Percentiles rank a stretch among this genome's conserved stretches.
These are phyloP conservation scores for Vulpes ferrilata DNA, from an alignment of 2,113 vertebrate species.

Conservation along the genomic window DNA sequence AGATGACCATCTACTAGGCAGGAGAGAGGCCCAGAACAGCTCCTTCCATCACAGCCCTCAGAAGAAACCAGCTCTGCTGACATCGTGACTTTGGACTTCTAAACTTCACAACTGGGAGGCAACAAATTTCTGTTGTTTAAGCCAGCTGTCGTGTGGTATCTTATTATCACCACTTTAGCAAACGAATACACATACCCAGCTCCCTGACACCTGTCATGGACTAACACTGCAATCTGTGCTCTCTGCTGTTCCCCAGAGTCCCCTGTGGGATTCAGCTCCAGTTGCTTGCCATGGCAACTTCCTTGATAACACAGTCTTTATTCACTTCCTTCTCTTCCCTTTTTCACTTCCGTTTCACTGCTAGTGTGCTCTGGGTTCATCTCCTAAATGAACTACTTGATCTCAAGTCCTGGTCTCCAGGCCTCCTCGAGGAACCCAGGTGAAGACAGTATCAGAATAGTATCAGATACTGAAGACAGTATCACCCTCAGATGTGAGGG, in stretches of 20 bases:
- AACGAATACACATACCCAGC: neutral
- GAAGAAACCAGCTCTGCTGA: neutral
- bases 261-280: neutral
- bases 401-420: neutral
- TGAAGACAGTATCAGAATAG: neutral
- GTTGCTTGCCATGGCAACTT: neutral
- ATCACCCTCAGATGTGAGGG: neutral
- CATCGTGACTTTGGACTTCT: neutral
- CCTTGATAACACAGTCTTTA: neutral
- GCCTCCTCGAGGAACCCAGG: neutral
- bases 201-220: neutral
- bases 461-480: neutral
- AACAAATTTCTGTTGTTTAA: neutral
- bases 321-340: neutral
- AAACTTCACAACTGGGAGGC: neutral
- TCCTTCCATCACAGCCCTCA: neutral
- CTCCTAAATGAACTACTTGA: neutral
- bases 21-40: neutral
- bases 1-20: neutral
- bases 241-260: neutral
- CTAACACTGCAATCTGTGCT: neutral
- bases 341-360: slow-evolving; percentile 22
- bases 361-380: neutral
- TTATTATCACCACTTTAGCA: neutral
- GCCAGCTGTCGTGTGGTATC: neutral